Evolutionary conservation across 2,113 vertebrate genomes (phyloP).

Genomic region (Bungarus multicinctus): DNA sequence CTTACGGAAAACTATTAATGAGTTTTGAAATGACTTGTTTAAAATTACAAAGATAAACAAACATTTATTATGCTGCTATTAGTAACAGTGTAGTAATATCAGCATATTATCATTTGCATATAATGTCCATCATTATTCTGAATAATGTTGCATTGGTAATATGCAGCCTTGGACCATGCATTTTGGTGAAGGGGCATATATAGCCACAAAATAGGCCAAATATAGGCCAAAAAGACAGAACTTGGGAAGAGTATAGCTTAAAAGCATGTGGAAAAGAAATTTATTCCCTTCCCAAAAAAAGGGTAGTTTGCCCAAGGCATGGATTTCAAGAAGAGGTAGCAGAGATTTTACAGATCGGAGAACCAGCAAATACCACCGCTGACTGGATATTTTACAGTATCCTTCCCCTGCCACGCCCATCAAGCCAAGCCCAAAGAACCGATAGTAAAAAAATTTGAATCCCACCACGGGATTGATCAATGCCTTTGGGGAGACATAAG

Average conservation of each 20-base stretch:
- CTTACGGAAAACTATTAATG: constrained; percentile 47
- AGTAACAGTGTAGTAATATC: not conserved
- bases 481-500: not conserved
- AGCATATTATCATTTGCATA: not conserved
- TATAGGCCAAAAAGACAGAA: not conserved
- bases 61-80: not conserved
- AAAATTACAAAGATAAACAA: constrained; percentile 20
- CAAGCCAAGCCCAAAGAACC: too few relatives aligned
- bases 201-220: not conserved
- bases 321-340: not conserved
- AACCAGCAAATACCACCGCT: too few relatives aligned
- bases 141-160: not conserved
- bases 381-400: too few relatives aligned
- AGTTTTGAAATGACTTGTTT: constrained; percentile 47
- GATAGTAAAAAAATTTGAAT: too few relatives aligned
- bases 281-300: not conserved
- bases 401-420: too few relatives aligned
- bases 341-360: too few relatives aligned
- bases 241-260: not conserved
- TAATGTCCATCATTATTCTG: not conserved
- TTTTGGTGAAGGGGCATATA: not conserved
- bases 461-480: not conserved
- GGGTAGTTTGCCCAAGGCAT: not conserved
- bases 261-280: not conserved
- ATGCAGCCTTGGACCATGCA: not conserved